These are phyloP conservation scores for Caranx melampygus DNA, from an alignment of 2,113 vertebrate genomes.

Conservation along the genomic window DNA sequence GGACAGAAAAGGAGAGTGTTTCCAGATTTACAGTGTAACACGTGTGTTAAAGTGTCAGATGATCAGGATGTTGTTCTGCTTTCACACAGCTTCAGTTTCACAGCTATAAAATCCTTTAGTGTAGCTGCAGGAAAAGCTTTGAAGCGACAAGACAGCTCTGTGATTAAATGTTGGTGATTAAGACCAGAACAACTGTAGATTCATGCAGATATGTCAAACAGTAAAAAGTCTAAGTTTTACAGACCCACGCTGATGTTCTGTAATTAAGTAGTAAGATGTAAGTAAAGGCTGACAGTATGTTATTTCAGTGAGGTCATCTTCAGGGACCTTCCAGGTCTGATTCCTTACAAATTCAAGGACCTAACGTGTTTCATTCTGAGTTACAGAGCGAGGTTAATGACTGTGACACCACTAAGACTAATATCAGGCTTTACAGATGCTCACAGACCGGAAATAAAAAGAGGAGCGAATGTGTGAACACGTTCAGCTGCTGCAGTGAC, in stretches of 20 bases:
- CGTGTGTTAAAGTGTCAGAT: not conserved
- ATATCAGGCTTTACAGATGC: too few species aligned
- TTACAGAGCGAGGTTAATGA: too few species aligned
- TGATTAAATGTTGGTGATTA: not conserved
- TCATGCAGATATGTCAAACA: not conserved
- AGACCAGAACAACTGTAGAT: not conserved
- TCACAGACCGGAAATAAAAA: too few species aligned
- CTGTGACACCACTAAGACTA: too few species aligned
- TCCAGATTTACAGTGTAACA: not conserved
- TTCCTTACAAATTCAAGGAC: too few species aligned
- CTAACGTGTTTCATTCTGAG: too few species aligned
- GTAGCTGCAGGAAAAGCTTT: not conserved
- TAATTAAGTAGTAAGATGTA: too few species aligned
- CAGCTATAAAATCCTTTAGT: not conserved
- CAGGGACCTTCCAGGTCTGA: too few species aligned
- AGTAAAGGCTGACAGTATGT: not conserved
- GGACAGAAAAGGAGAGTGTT: conserved; percentile 1
- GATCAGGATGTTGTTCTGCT: not conserved
- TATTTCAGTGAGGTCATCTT: not conserved
- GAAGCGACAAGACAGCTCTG: not conserved
- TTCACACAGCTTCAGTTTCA: not conserved
- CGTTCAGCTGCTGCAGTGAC: too few species aligned
- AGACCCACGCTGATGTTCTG: not conserved
- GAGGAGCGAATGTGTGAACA: too few species aligned
- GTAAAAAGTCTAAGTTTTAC: not conserved